phyloP scores from a whole-genome alignment of 1,140 invertebrate species.

The Papilio xuthus region DNA sequence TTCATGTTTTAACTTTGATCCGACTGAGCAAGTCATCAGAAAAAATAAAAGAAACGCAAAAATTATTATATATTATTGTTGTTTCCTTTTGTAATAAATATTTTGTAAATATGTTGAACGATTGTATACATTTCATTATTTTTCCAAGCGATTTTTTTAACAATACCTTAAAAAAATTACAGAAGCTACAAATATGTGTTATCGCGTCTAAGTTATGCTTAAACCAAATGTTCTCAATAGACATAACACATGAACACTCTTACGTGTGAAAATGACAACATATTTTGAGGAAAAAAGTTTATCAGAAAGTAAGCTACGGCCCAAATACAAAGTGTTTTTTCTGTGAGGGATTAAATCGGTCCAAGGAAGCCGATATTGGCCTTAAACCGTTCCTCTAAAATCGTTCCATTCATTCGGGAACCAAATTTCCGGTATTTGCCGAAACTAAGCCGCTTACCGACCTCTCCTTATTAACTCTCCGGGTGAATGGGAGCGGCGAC shows the following conservation, averaged over 20 bases:
- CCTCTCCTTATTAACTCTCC: conserved; percentile 54
- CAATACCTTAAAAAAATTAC: too few species aligned
- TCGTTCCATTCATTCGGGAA: conserved; percentile 44
- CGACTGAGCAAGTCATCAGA: background rate
- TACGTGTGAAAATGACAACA: background rate
- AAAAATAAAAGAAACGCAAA: too few species aligned
- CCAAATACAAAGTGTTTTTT: conserved; percentile 23
- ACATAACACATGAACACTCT: background rate
- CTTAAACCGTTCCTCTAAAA: conserved; percentile 42
- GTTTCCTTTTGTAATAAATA: too few species aligned
- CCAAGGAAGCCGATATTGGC: conserved; percentile 43
- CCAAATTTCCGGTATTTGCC: conserved; percentile 57
- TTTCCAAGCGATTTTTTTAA: too few species aligned
- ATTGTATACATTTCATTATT: too few species aligned
- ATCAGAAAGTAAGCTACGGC: conserved; percentile 35
- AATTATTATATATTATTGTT: too few species aligned
- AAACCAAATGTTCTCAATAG: background rate
- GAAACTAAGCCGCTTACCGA: conserved; percentile 56
- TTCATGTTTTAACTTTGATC: background rate
- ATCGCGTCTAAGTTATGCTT: background rate
- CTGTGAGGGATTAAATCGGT: conserved; percentile 32
- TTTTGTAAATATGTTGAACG: too few species aligned
- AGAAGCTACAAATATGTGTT: too few species aligned
- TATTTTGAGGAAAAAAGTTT: background rate
- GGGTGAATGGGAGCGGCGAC: conserved; percentile 49